phyloP scores from a whole-genome alignment of 2,113 vertebrate genomes.

The Myiopsitta monachus region DNA sequence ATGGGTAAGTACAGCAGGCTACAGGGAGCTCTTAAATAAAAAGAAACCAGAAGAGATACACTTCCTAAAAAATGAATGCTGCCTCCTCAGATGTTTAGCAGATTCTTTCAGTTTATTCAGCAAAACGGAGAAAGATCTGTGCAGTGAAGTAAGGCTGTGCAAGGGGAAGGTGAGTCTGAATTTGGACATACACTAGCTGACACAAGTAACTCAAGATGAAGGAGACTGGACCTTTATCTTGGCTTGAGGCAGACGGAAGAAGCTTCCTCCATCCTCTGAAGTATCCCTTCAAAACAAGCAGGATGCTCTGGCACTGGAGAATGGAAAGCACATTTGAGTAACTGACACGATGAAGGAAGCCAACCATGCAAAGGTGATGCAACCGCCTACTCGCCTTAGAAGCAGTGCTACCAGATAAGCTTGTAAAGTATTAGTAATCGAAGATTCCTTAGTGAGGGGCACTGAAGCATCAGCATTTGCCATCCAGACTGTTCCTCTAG shows the following conservation, averaged over 20 bases:
- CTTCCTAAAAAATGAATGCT: not conserved
- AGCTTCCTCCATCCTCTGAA: not conserved
- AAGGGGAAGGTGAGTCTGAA: not conserved
- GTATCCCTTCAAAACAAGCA: not conserved
- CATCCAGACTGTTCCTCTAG: not conserved
- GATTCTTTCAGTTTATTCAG: not conserved
- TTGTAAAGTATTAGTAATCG: no score
- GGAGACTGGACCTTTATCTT: not conserved
- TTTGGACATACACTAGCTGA: not conserved
- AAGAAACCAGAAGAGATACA: not conserved
- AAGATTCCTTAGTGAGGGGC: not conserved
- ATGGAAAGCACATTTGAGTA: not conserved
- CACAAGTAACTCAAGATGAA: not conserved
- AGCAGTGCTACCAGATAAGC: not conserved
- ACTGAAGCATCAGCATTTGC: not conserved
- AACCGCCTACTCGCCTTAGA: not conserved
- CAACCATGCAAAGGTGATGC: not conserved
- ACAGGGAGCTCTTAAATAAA: not conserved
- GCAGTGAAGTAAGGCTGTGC: not conserved
- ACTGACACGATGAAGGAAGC: not conserved
- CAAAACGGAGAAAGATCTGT: not conserved
- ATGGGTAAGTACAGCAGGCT: not conserved
- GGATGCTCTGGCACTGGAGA: not conserved
- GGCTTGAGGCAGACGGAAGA: not conserved
- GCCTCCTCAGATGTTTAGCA: not conserved